Evolutionary conservation across 2,888 invertebrate species (phyloP).

Genomic region (Scaptodrosophila latifasciaeformis): DNA sequence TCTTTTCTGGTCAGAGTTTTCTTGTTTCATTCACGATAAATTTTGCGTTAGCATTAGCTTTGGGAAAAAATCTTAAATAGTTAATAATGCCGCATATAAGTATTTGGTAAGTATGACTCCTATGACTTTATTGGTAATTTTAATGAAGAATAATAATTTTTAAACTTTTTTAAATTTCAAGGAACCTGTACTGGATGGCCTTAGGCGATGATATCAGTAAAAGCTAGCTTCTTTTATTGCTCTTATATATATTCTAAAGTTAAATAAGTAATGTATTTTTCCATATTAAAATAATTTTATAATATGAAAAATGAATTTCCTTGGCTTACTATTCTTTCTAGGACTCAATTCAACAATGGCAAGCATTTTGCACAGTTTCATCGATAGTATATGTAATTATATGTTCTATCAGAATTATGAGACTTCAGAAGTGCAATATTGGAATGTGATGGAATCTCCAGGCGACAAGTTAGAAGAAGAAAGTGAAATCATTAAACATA

Average conservation of each 20-base stretch:
- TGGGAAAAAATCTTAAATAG: neutral
- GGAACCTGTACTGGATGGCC: slow-evolving; percentile 79
- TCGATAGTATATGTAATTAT: slow-evolving; percentile 79
- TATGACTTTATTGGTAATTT: no score
- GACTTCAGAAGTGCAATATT: slow-evolving; percentile 78
- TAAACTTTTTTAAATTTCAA: neutral
- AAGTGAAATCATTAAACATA: slow-evolving; percentile 46
- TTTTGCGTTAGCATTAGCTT: slow-evolving; percentile 82
- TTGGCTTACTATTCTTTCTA: slow-evolving; percentile 10
- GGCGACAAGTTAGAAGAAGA: slow-evolving; percentile 37
- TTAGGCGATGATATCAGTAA: slow-evolving; percentile 79
- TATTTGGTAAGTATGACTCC: neutral
- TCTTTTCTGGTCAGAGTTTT: slow-evolving; percentile 83
- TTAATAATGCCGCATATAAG: neutral
- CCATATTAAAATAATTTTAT: neutral
- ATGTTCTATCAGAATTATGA: slow-evolving; percentile 81
- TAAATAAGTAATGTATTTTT: slow-evolving; percentile 76
- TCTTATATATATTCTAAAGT: slow-evolving; percentile 83
- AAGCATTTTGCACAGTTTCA: slow-evolving; percentile 80
- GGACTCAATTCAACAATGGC: slow-evolving; percentile 77
- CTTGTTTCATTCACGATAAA: slow-evolving; percentile 86
- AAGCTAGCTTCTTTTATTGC: slow-evolving; percentile 83
- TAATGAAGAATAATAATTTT: no score
- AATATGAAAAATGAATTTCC: neutral
- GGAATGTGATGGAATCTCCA: slow-evolving; percentile 58